phyloP scores from a whole-genome alignment of 2,113 vertebrate genomes.

The Erythrolamprus reginae region DNA sequence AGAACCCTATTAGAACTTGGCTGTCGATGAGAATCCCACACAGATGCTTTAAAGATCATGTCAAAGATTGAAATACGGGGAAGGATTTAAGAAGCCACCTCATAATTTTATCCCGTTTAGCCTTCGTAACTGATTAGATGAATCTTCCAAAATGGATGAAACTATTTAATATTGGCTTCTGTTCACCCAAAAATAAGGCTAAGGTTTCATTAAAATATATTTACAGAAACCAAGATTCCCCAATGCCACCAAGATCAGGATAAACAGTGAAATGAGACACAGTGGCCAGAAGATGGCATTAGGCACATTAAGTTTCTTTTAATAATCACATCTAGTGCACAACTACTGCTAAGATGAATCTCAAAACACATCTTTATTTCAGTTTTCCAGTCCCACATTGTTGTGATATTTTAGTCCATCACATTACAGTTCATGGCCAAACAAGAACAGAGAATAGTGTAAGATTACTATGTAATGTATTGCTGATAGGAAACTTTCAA shows the following conservation, averaged over 20 bases:
- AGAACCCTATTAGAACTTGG: not conserved
- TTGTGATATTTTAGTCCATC: conserved; percentile 33
- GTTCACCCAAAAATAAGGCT: conserved; percentile 17
- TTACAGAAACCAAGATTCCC: not conserved
- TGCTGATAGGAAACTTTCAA: conserved; percentile 36
- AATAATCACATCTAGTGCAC: conserved; percentile 47
- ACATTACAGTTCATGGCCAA: conserved; percentile 8
- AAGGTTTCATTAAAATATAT: not conserved
- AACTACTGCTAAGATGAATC: conserved; percentile 43
- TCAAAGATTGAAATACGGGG: not conserved
- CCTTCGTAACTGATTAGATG: not conserved
- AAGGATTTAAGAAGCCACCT: not conserved
- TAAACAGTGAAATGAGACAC: conserved; percentile 28
- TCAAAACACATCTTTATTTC: conserved; percentile 53
- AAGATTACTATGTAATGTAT: conserved; percentile 26
- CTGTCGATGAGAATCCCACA: not conserved
- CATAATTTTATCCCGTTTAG: not conserved
- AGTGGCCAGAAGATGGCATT: conserved; percentile 62
- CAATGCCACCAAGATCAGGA: conserved; percentile 25
- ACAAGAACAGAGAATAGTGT: conserved; percentile 29
- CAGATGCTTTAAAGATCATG: conserved; percentile 11
- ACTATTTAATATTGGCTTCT: not conserved
- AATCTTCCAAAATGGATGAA: conserved; percentile 11
- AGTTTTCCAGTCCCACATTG: conserved; percentile 27
- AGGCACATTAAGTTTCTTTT: conserved; percentile 55